phyloP scores from a whole-genome alignment of 2,888 invertebrate species.

The Scotopteryx bipunctaria region DNA sequence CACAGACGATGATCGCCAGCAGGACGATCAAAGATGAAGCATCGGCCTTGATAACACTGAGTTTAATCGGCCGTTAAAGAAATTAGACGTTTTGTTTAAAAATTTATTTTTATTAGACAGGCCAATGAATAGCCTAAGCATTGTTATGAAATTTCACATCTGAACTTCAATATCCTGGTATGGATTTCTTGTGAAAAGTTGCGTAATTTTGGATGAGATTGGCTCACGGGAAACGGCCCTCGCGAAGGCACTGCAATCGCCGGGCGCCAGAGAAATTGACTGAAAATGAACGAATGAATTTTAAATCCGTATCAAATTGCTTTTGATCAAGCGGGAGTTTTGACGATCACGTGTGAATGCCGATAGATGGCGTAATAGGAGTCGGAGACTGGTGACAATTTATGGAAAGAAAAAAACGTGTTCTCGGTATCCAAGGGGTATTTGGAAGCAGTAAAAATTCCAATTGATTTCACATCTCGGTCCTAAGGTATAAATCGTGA shows the following conservation, averaged over 20 bases:
- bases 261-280: conserved; percentile 34
- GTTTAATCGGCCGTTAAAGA: conserved; percentile 55
- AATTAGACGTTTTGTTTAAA: conserved; percentile 47
- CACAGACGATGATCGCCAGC: conserved; percentile 49
- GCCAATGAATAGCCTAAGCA: conserved; percentile 29
- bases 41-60: conserved; percentile 41
- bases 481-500: conserved; percentile 74
- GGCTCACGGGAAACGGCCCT: conserved; percentile 34
- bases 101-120: conserved; percentile 38
- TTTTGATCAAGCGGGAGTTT: conserved; percentile 39
- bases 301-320: conserved; percentile 43
- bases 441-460: conserved; percentile 41
- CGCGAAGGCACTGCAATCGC: conserved; percentile 27
- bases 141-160: conserved; percentile 28
- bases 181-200: conserved; percentile 28
- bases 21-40: conserved; percentile 55
- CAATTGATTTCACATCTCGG: conserved; percentile 46
- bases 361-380: conserved; percentile 28
- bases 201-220: conserved; percentile 40
- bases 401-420: conserved; percentile 36
- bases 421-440: conserved; percentile 24
- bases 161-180: conserved; percentile 22
- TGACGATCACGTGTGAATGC: conserved; percentile 35
- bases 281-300: conserved; percentile 44
- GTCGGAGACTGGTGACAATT: conserved; percentile 35